Percentiles rank a stretch among this genome's conserved stretches.
These are phyloP conservation scores for Leptodactylus fallax DNA, from an alignment of 2,797 vertebrate species.

Conservation along the genomic window DNA sequence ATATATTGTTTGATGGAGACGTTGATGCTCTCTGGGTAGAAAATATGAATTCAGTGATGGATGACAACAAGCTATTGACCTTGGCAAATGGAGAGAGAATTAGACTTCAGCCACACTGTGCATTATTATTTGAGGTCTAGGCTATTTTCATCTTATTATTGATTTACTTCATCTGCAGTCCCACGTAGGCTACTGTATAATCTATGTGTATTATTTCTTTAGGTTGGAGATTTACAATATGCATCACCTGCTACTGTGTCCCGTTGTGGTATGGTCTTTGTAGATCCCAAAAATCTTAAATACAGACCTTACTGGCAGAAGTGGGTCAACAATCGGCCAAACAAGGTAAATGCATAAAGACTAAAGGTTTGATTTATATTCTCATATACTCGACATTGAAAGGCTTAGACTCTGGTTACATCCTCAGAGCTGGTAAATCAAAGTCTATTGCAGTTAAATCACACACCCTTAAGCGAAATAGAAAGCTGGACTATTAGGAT, in stretches of 20 bases:
- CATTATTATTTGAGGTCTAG: slow-evolving; percentile 91
- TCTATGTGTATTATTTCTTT: slow-evolving; percentile 29
- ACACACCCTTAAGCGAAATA: too few relatives aligned
- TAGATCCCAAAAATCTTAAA: slow-evolving; percentile 94
- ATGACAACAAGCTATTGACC: slow-evolving; percentile 95
- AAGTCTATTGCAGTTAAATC: too few relatives aligned
- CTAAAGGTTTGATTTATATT: too few relatives aligned
- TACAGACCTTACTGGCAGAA: slow-evolving; percentile 92
- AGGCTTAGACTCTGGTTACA: too few relatives aligned
- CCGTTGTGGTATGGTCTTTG: slow-evolving; percentile 96
- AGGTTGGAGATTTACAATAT: slow-evolving; percentile 96
- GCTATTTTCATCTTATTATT: slow-evolving; percentile 49
- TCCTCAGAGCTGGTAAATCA: too few relatives aligned
- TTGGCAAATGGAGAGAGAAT: slow-evolving; percentile 96
- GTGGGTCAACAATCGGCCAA: slow-evolving; percentile 82
- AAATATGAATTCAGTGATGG: slow-evolving; percentile 99
- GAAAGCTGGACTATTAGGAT: too few relatives aligned
- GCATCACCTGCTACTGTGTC: slow-evolving; percentile 97
- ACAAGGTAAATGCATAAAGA: slow-evolving; percentile 74
- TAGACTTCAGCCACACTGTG: slow-evolving; percentile 90
- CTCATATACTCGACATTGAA: too few relatives aligned
- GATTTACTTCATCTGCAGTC: slow-evolving; percentile 37
- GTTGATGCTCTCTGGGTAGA: slow-evolving; percentile 98
- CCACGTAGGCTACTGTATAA: background rate
- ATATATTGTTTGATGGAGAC: slow-evolving; percentile 97